Evolutionary conservation across 30 jellyfish, hydroid and myxozoan genomes (phyloP), one percentile per base, ranked within the genome.

Genomic region (Sanderia malayensis): DNA sequence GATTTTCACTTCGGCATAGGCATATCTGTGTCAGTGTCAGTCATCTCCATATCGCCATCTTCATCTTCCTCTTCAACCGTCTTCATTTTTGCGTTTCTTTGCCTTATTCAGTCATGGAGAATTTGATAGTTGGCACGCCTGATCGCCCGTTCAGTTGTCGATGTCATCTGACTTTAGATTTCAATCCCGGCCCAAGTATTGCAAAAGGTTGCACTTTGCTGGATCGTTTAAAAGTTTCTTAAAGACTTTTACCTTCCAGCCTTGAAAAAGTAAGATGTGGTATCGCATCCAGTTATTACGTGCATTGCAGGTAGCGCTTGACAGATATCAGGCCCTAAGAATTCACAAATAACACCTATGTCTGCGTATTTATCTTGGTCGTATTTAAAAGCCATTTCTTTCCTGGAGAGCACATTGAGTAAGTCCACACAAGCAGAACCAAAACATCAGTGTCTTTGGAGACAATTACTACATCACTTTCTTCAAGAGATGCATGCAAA

Each of bases 331-430:
- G 25, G 32, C 37, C 69, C 82, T 26, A 70, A 47, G 25, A 44
- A 70, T 17, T 70, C 70, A 27, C 70, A 70, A 28, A 70, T 70
- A 2, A 70, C 82, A 2, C 69, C 52, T 11, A 70, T 57, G 28
- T 70, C 82, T n/a, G 82, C 82, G 37, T 44, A 41, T 47, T 70
- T 70, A 18, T 70, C 82, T 37, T 17, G 58, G 52, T 70, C 82
- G 24, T 70, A 41, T 29, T 58, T 74, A 72, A 74, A 70, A 45
- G 34, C 70, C 70, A 26, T 24, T 31, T 37, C 52, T 70, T 70
- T 70, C 65, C n/a, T 18, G 31, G 55, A 33, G 63, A 33, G 37
- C 27, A 45, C 63, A 9, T 67, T 67, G 70, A 24, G 58, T 70
- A 70, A 8, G 70, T 61, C 82, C 82, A 70, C 0, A 70, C 58